These are phyloP conservation scores for Euwallacea fornicatus DNA, from an alignment of 1,140 invertebrate genomes.

Conservation along the genomic window DNA sequence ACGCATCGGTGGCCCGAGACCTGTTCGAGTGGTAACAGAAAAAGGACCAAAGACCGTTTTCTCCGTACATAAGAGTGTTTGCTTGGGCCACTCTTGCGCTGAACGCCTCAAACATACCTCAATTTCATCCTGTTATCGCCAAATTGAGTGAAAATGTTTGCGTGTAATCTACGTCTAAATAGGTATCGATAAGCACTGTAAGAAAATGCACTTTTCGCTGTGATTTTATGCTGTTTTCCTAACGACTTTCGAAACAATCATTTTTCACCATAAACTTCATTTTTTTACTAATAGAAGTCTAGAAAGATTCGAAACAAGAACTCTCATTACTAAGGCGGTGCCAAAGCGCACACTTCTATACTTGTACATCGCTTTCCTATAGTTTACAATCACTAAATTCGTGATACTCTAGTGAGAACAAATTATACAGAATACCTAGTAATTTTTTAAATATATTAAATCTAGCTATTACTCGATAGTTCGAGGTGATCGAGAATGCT, in stretches of 20 bases:
- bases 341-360: not conserved
- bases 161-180: too few relatives aligned
- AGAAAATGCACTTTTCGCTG: constrained; percentile 39
- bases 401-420: constrained; percentile 33
- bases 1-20: too few relatives aligned
- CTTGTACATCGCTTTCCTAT: constrained; percentile 18
- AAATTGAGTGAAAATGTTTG: too few relatives aligned
- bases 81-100: too few relatives aligned
- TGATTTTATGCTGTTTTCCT: constrained; percentile 38
- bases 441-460: too few relatives aligned
- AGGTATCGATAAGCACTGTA: constrained; percentile 20
- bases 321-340: not conserved
- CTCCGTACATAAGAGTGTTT: too few relatives aligned
- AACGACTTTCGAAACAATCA: constrained; percentile 24
- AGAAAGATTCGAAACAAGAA: not conserved
- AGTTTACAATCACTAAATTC: constrained; percentile 30
- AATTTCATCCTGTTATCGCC: too few relatives aligned
- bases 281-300: not conserved
- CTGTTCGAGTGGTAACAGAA: too few relatives aligned
- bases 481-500: too few relatives aligned
- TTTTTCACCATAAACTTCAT: not conserved
- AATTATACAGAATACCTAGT: not conserved
- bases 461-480: too few relatives aligned
- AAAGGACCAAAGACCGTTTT: too few relatives aligned
- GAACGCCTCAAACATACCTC: too few relatives aligned